Evolutionary conservation across 2,113 vertebrate genomes (phyloP), one percentile per base, ranked within the genome.

Genomic region (Triplophysa siluroides): DNA sequence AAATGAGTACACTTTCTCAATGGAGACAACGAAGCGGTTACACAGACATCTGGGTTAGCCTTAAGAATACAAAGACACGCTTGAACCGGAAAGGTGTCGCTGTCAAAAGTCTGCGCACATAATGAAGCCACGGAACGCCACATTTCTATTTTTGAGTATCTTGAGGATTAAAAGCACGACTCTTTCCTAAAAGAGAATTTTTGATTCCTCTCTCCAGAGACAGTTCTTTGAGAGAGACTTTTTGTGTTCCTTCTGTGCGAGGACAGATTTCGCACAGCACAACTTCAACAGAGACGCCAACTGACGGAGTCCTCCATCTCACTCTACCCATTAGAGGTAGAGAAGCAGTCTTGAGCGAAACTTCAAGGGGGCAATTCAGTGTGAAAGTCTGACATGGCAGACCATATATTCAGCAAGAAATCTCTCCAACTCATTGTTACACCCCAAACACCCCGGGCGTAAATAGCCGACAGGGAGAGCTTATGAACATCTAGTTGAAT

Each of bases 351-450:
- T 79, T 61, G 63, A 79, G 45, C 63, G 43, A 76, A 76, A 76
- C 58, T 76, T 68, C 58, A 76, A 83, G 81, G 71, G 66, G 77
- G 68, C 33, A 79, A 63, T 79, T 76, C 64, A 75, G 10, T 62
- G 47, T 69, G 66, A 68, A 71, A 60, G 43, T 83, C 82, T 78
- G 76, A 82, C 69, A 83, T 29, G 71, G 66, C 70, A 83, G 77
- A 69, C 64, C 52, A 76, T 79, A 70, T 76, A 76, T 83, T 79
- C 56, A 79, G 71, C 70, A 50, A 54, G 65, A 83, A 75, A 52
- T 54, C 54, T 69, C 26, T 70, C 71, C 58, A 18, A 63, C 18
- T 79, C 75, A 78, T 71, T 58, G 54, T 69, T 74, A 19, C 64
- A 69, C 54, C 64, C 19, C 26, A 79, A 79, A 69, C 81, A 79